Evolutionary conservation across 2,888 invertebrate species (phyloP), one percentile per base, ranked within the genome.

Genomic region (Axea sp.): DNA sequence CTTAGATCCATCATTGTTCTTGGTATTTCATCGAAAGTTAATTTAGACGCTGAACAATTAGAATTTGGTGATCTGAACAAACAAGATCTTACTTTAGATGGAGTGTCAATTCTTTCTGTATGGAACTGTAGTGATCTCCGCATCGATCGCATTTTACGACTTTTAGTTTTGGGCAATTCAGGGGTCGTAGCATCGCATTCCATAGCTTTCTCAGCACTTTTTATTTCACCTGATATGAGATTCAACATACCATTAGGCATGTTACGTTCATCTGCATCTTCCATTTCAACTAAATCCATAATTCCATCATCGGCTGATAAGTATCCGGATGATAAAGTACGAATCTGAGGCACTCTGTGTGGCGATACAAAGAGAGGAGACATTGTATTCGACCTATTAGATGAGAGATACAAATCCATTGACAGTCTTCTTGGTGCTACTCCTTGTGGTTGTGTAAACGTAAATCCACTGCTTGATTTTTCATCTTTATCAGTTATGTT

Each of bases 241-340:
- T 90, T 90, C 65, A 89, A 90, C 39, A 93, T 88, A 68, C 91
- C 90, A 53, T 88, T 88, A 5, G 92, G 92, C 14, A 92, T 82
- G 1, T 4, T 84, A 3, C 45, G 33, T 0, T 81, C 80, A 53
- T 90, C 89, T 28, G 91, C 81, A 22, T 89, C 87, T 51, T 92
- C 92, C 81, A 91, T 88, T 78, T 92, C 91, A 49, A 91, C 89
- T 60, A 92, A 88, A 43, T 92, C 92, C 82, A 91, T 88, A 80
- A 91, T 92, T 41, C 91, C 92, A 77, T 92, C 92, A 83, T 92
- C 92, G 82, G 90, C 89, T 11, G 91, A 91, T 65, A 90, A 90
- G 84, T 91, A 91, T 22, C 89, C 89, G 0, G 89, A 88, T 2
- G 90, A 90, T 11, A 91, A 86, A 69, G 89, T 90, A 31, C 89